Evolutionary conservation across 2,888 invertebrate genomes (phyloP), one percentile per base, ranked within the genome.

Genomic region (Xestia c-nigrum): DNA sequence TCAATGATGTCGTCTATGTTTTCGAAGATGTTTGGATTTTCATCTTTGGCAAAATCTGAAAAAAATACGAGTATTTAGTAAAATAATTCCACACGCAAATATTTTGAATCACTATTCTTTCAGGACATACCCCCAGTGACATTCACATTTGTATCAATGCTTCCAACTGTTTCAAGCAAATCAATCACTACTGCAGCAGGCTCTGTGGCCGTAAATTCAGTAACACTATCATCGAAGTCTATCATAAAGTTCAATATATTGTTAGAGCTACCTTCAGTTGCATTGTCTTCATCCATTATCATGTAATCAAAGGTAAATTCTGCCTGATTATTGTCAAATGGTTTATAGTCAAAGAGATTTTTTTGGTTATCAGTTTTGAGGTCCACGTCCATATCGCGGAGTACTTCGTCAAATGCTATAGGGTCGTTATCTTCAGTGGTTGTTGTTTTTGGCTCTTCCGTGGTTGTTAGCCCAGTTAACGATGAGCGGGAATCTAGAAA

Each of bases 341-440:
- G 68, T 82, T 40, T 43, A 43, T 43, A 7, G 3, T 64, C 43
- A 16, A 64, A 9, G 9, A 64, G 43, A 16, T 90, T 91, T 24
- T 84, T 87, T 66, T 88, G 85, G n/a, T 63, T 88, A 71, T 90
- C 79, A 55, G 80, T 89, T 73, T 88, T 85, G 5, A 71, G 78
- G 16, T 91, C 88, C 5, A 89, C 72, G 0, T 85, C 89, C n/a
- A 93, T 90, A 47, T 87, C 90, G 14, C 83, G 90, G 0, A 93
- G 77, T 9, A 93, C 92, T 77, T 94, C 93, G 21, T 92, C 92
- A 38, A 94, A 94, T 4, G 85, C 91, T 72, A 94, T 68, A 75
- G 91, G 88, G 52, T 91, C 91, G 0, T 77, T 78, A 47, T 91
- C 91, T 16, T 57, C 50, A 16, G 61, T 46, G 14, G 68, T 84